A percentile compares a stretch with the other conserved stretches of the same genome.
phyloP scores from a whole-genome alignment of 2,888 invertebrate genomes.

The Scelioninae gen. 2 region DNA sequence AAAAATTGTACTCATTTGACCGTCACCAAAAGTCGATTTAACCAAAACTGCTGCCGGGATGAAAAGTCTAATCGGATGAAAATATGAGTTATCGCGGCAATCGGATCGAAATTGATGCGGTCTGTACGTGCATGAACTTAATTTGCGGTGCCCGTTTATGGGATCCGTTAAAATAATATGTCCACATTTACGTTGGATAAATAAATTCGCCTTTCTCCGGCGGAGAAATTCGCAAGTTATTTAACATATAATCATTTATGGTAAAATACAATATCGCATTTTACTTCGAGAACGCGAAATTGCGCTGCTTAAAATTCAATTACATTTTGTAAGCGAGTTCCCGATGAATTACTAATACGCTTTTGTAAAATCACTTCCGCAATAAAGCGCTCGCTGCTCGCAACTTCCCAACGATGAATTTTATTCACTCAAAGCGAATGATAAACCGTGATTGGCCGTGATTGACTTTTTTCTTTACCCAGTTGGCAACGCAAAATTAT shows the following conservation, averaged over 20 bases:
- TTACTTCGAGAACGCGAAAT: conserved; percentile 11
- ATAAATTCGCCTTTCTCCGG: conserved; percentile 43
- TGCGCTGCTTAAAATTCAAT: conserved; percentile 20
- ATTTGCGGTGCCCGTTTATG: conserved; percentile 14
- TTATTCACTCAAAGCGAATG: no score
- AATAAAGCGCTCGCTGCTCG: no score
- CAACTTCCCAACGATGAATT: no score
- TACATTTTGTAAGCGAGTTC: no score
- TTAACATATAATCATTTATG: conserved; percentile 20
- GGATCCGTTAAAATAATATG: conserved; percentile 20
- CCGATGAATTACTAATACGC: no score
- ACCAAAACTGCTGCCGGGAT: conserved; percentile 1
- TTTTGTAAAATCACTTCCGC: conserved; percentile 9
- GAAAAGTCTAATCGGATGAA: conserved; percentile 3
- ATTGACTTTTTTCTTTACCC: no score
- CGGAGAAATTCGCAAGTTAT: conserved; percentile 42
- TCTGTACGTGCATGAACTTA: conserved; percentile 4
- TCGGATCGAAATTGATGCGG: conserved; percentile 13
- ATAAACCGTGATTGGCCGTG: no score
- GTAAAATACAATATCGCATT: conserved; percentile 17
- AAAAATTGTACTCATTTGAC: conserved; percentile 8
- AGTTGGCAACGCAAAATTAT: no score
- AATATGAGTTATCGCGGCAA: conserved; percentile 20
- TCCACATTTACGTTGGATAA: conserved; percentile 36
- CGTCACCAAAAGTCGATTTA: no score